Evolutionary conservation across 1,140 invertebrate species (phyloP), one percentile per base, ranked within the genome.

Genomic region (Drosophila lowei): DNA sequence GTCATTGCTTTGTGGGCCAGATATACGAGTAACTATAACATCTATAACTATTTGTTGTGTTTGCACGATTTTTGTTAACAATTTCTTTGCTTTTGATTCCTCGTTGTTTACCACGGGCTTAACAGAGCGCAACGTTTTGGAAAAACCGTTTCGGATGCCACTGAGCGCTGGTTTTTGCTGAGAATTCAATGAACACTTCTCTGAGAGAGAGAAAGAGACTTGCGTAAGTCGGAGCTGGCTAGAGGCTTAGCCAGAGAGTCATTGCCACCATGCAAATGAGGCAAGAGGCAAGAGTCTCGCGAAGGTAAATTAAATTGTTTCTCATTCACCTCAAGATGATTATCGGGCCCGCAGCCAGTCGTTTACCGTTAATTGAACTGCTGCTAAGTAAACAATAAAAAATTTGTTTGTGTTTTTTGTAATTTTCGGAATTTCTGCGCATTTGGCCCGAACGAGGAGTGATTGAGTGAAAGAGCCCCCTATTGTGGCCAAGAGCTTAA

Each of bases 251-350:
- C n/a, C 50, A 25, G 61, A 73, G 50, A 81, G 81, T 81, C 81
- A 88, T 83, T 86, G 81, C 70, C 83, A 62, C 68, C 77, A 85
- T 78, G 77, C 73, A 88, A 85, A 81, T 88, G 63, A 70, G 67
- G 58, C 70, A 50, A 56, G 38, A 71, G 67, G 67, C 66, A 5
- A 25, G 23, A 18, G 1, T 0, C 18, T 11, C 30, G 59, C 55
- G 58, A 64, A 58, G 48, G 62, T 52, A 86, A 81, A 86, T 86
- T 77, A 77, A 86, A 75, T 86, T 86, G 72, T 85, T 79, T 72
- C 56, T 65, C 58, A 49, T 54, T 55, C 50, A 63, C 61, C 54
- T 57, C 46, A 43, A 64, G 81, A 86, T 86, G 73, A 57, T 68
- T 65, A 88, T 88, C 81, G 57, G 44, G 11, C 47, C 8, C 13